Evolutionary conservation across 1,140 invertebrate species (phyloP).

Genomic region (Drosophila lowei): DNA sequence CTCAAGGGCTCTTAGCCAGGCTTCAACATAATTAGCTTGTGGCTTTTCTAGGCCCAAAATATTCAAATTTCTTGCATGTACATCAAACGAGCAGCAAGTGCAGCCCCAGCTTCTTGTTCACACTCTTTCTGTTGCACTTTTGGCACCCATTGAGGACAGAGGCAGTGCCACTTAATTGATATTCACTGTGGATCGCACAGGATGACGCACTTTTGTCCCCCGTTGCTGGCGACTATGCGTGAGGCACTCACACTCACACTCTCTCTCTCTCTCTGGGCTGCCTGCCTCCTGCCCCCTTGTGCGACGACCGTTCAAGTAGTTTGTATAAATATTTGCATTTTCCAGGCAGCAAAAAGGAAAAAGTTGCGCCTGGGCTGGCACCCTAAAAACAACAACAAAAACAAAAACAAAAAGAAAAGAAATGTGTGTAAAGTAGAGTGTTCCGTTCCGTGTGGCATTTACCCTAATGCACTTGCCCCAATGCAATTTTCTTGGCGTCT

Average conservation of each 20-base stretch:
- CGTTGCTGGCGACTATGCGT: not conserved
- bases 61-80: no score
- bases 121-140: slow-evolving; percentile 4
- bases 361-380: slow-evolving; percentile 20
- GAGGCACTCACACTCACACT: not conserved
- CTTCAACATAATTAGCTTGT: no score
- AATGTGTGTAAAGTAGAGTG: slow-evolving; percentile 17
- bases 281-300: slow-evolving; percentile 16
- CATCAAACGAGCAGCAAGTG: no score
- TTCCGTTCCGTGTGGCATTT: slow-evolving; percentile 7
- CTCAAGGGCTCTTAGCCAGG: no score
- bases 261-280: not conserved
- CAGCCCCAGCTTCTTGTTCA: slow-evolving; percentile 16
- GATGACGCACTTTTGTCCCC: slow-evolving; percentile 47
- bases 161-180: slow-evolving; percentile 48
- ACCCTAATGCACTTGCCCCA: slow-evolving; percentile 35
- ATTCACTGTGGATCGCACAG: slow-evolving; percentile 35
- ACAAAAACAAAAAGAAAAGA: no score
- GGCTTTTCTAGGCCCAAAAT: no score
- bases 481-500: slow-evolving; percentile 56
- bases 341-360: slow-evolving; percentile 21
- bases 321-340: slow-evolving; percentile 72
- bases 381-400: slow-evolving; percentile 34
- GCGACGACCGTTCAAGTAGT: slow-evolving; percentile 45
- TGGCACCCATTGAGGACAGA: slow-evolving; percentile 5